Evolutionary conservation across 2,888 invertebrate genomes (phyloP), one percentile per base, ranked within the genome.

Genomic region (Salticus scenicus): DNA sequence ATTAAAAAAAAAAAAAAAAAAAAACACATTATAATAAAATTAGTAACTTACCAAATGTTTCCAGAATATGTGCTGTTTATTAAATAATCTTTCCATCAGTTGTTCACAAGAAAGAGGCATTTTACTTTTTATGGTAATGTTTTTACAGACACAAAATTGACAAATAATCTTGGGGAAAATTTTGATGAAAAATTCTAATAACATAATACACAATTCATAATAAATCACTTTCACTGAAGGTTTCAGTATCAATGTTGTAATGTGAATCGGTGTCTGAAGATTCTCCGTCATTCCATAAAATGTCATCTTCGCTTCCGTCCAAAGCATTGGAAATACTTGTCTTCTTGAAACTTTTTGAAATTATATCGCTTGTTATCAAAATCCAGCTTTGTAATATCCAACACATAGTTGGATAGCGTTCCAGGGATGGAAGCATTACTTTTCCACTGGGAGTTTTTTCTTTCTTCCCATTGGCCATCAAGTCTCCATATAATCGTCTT

Each of bases 1-100:
- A n/a, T n/a, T n/a, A n/a, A n/a, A n/a, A n/a, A n/a, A n/a, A n/a
- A n/a, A n/a, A n/a, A n/a, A n/a, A 51, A 51, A 51, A 51, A 37
- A 10, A 37, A 37, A 37, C 37, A 37, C 10, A 0, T 0, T 51
- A 51, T 51, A 1, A 51, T 51, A 51, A 51, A 51, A 51, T 51
- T 51, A 51, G 51, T 51, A 51, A 51, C 51, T 51, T 51, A 51
- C 51, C 51, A 51, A 51, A 51, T 51, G 51, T 51, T 51, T 51
- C 0, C 1, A 51, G 1, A 51, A 7, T 51, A 51, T 51, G 51
- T 51, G 51, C 5, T 51, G 51, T 51, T 51, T 51, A 51, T 51
- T 51, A 51, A 1, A 51, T 17, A 51, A n/a, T 51, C 51, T 51
- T 51, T 51, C 24, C 51, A n/a, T 8, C 5, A 51, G 51, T 51